Evolutionary conservation across 2,113 vertebrate species (phyloP).

Genomic region (Galemys pyrenaicus): DNA sequence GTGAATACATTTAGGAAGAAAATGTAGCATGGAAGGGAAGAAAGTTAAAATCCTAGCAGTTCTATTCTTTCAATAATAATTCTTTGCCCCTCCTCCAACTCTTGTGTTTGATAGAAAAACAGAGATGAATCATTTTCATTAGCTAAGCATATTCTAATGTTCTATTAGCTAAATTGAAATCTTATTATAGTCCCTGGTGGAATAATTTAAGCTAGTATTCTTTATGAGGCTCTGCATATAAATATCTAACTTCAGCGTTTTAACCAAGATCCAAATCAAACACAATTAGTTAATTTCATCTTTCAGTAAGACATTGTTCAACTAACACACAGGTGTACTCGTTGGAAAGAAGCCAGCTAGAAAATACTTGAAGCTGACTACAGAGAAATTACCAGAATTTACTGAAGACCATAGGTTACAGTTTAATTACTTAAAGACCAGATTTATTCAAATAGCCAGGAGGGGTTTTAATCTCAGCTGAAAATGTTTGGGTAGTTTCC

Average conservation of each 20-base stretch:
- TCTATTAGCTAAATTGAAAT: conserved; percentile 72
- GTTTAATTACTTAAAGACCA: conserved; percentile 83
- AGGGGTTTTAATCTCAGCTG: conserved; percentile 79
- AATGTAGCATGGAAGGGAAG: conserved; percentile 26
- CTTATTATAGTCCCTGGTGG: conserved; percentile 52
- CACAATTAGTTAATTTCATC: conserved; percentile 83
- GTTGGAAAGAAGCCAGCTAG: conserved; percentile 81
- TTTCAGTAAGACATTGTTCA: conserved; percentile 80
- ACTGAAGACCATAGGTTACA: conserved; percentile 73
- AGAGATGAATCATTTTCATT: conserved; percentile 75
- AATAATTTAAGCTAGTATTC: conserved; percentile 73
- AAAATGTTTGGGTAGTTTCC: conserved; percentile 75
- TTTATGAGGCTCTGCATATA: conserved; percentile 62
- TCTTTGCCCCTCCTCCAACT: neutral
- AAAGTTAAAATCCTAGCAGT: conserved; percentile 48
- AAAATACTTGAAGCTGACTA: conserved; percentile 77
- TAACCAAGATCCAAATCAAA: conserved; percentile 80
- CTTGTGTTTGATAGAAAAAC: conserved; percentile 68
- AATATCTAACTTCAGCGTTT: conserved; percentile 70
- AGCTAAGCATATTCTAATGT: conserved; percentile 71
- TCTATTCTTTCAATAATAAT: conserved; percentile 55
- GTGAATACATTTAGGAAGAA: conserved; percentile 61
- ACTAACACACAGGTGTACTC: conserved; percentile 82
- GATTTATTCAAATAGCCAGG: conserved; percentile 69
- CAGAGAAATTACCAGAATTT: conserved; percentile 82